Percentiles rank a stretch among this genome's conserved stretches.
Evolutionary conservation across 1,140 invertebrate species (phyloP).

Genomic region (Diachasmimorpha longicaudata): DNA sequence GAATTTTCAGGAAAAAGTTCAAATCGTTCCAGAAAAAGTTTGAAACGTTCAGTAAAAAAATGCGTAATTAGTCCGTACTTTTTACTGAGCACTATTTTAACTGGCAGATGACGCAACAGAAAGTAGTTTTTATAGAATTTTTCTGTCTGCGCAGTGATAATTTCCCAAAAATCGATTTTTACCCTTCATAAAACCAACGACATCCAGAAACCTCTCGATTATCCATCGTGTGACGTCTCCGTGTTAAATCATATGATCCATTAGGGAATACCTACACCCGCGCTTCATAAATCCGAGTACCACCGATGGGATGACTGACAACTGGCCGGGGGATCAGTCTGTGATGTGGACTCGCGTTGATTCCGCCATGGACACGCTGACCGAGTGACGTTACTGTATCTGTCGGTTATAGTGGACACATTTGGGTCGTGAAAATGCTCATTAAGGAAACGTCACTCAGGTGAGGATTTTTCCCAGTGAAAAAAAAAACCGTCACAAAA

Average conservation of each 20-base stretch:
- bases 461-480: slow-evolving; percentile 30
- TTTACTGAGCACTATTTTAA: too few species aligned
- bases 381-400: slow-evolving; percentile 45
- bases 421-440: slow-evolving; percentile 45
- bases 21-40: too few species aligned
- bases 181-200: neutral
- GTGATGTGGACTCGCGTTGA: slow-evolving; percentile 53
- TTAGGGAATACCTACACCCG: neutral
- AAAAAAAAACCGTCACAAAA: neutral
- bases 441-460: slow-evolving; percentile 60
- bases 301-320: slow-evolving; percentile 4
- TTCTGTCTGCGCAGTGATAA: too few species aligned
- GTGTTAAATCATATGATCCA: neutral
- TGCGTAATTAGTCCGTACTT: too few species aligned
- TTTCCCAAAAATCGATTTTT: too few species aligned
- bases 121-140: too few species aligned
- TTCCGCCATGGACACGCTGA: neutral
- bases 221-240: neutral
- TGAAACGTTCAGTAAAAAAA: too few species aligned
- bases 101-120: too few species aligned
- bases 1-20: too few species aligned
- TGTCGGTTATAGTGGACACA: slow-evolving; percentile 26
- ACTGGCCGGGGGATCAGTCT: slow-evolving; percentile 51
- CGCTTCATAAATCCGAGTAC: neutral
- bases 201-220: neutral